A percentile compares a stretch with the other conserved stretches of the same genome.
These are phyloP conservation scores for Pterocles orientalis DNA, from an alignment of 2,113 vertebrate species.

Conservation along the genomic window DNA sequence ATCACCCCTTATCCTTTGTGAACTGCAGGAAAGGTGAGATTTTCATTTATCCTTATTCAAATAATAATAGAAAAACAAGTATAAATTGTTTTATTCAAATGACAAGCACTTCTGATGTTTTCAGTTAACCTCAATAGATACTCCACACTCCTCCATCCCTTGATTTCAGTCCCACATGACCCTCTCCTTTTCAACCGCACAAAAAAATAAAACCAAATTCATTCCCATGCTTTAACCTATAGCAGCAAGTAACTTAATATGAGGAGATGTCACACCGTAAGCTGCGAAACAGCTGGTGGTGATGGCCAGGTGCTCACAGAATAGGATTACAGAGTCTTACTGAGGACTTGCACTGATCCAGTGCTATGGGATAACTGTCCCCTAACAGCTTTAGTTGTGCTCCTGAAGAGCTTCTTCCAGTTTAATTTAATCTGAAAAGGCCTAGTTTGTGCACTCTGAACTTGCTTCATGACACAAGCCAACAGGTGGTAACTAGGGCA, in stretches of 20 bases:
- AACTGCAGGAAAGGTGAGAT: not conserved
- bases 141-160: not conserved
- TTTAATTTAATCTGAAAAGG: not conserved
- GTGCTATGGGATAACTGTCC: not conserved
- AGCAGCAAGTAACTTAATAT: not conserved
- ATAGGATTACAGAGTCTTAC: not conserved
- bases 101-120: not conserved
- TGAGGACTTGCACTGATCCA: not conserved
- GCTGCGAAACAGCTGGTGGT: not conserved
- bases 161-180: not conserved
- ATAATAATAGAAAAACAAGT: not conserved
- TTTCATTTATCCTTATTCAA: not conserved
- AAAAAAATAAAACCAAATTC: not conserved
- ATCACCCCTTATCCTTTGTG: not conserved
- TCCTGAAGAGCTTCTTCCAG: not conserved
- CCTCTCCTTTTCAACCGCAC: not conserved
- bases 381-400: not conserved
- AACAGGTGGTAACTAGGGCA: not conserved
- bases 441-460: not conserved
- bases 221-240: not conserved
- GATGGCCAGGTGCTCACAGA: not conserved
- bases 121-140: not conserved
- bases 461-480: not conserved
- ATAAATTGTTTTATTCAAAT: not conserved
- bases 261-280: not conserved